These are phyloP conservation scores for Chrysolina oricalcia DNA, from an alignment of 2,888 invertebrate species.

Conservation along the genomic window DNA sequence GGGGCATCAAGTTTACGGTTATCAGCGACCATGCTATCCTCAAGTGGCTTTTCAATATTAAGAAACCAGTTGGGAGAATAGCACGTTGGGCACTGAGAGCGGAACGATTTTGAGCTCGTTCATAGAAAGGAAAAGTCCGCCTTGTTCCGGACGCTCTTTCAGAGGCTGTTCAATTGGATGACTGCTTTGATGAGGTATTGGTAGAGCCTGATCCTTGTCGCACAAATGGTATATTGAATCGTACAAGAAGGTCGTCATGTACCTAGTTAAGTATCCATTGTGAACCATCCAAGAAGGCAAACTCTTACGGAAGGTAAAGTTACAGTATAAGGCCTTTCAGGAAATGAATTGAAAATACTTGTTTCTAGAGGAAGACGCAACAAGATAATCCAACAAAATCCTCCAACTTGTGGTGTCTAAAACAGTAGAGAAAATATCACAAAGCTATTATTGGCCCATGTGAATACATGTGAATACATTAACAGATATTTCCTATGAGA, in stretches of 20 bases:
- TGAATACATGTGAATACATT: no score
- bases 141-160: constrained; percentile 45
- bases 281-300: no score
- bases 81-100: constrained; percentile 39
- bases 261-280: no score
- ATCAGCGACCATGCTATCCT: constrained; percentile 29
- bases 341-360: neutral
- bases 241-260: neutral
- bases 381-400: neutral
- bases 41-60: constrained; percentile 25
- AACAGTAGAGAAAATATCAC: neutral
- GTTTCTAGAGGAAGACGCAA: neutral
- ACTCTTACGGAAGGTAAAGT: neutral
- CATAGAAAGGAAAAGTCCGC: constrained; percentile 51
- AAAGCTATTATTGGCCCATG: no score
- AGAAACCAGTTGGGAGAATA: constrained; percentile 42
- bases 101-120: constrained; percentile 37
- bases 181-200: neutral
- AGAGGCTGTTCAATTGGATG: neutral
- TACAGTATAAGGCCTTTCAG: neutral
- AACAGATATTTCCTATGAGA: no score
- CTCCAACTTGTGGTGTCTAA: constrained; percentile 2
- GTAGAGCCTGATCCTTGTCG: neutral
- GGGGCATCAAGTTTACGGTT: constrained; percentile 12
- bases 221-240: neutral